Conservation (phyloP, 2,888 invertebrate genomes). For the Sesia bembeciformis region DNA sequence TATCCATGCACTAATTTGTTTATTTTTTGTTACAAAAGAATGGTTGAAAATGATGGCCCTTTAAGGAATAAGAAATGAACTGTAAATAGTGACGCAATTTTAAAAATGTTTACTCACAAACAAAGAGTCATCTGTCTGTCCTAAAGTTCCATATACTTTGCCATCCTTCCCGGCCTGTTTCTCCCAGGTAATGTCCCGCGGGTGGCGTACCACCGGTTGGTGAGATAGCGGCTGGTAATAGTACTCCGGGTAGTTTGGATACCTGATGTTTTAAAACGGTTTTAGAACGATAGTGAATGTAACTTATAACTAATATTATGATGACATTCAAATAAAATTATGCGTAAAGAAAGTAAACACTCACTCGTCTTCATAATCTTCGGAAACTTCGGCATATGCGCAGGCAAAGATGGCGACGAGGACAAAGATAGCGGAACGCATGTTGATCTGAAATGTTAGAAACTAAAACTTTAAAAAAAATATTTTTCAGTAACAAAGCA, state of each 20-base stretch:
- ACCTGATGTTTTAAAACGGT: constrained; percentile 8
- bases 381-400: constrained; percentile 20
- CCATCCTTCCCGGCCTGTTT: constrained; percentile 11
- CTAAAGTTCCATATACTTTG: constrained; percentile 14
- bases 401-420: constrained; percentile 6
- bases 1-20: no score
- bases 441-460: constrained; percentile 2
- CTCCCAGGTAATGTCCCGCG: constrained; percentile 23
- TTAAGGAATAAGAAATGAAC: no score
- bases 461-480: not conserved
- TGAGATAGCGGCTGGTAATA: constrained; percentile 13
- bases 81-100: no score
- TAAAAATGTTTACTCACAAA: constrained; percentile 9
- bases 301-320: no score
- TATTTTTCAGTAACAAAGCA: no score
- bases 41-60: no score
- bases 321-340: no score
- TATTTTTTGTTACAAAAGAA: no score
- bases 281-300: no score
- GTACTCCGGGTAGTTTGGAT: constrained; percentile 7
- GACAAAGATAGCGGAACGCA: not conserved
- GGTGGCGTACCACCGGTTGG: constrained; percentile 10
- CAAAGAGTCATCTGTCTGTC: constrained; percentile 11
- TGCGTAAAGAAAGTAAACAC: not conserved
- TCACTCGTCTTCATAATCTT: constrained; percentile 17